Conservation (phyloP, 2,888 invertebrate species). For the Anticlea derivata region DNA sequence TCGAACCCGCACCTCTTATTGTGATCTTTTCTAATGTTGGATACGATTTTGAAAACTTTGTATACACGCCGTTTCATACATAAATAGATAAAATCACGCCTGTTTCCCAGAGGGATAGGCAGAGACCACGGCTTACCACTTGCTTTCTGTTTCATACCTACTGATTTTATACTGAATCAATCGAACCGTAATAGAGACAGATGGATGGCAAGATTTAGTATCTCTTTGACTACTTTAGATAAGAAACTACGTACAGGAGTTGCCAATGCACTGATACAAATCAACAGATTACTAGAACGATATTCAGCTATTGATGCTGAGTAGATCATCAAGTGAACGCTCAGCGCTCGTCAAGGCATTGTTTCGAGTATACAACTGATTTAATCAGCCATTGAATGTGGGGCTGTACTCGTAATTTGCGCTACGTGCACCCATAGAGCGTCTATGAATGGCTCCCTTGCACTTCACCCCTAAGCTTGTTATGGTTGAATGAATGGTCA, state of each 20-base stretch:
- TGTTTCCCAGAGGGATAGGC: no score
- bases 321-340: constrained; percentile 6
- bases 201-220: not conserved
- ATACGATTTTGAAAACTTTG: no score
- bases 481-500: constrained; percentile 43
- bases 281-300: constrained; percentile 5
- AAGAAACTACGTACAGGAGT: constrained; percentile 1
- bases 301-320: constrained; percentile 11
- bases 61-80: no score
- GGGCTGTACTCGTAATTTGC: constrained; percentile 51
- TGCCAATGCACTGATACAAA: constrained; percentile 1
- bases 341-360: constrained; percentile 9
- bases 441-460: constrained; percentile 54
- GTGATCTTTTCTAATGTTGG: no score
- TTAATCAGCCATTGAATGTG: constrained; percentile 27
- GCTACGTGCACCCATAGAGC: constrained; percentile 58
- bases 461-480: constrained; percentile 41
- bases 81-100: no score
- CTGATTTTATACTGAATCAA: not conserved
- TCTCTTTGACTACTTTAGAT: constrained; percentile 1
- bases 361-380: constrained; percentile 25
- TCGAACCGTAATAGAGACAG: not conserved
- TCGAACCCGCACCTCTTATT: no score
- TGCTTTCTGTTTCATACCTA: no score
- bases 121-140: no score